Conservation (phyloP, 2,888 invertebrate species). For the Cataglyphis cursor region DNA sequence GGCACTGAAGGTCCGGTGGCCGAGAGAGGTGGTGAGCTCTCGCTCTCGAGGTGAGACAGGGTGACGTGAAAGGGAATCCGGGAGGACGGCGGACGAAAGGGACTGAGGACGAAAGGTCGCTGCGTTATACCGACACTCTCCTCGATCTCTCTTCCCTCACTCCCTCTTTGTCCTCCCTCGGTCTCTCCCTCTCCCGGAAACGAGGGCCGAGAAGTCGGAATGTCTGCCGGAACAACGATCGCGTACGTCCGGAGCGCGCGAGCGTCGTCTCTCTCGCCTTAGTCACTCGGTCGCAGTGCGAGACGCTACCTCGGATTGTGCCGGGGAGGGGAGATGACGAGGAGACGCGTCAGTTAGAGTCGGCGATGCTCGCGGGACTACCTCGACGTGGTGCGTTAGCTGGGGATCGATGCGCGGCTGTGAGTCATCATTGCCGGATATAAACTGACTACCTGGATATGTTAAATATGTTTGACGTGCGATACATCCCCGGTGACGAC, state of each 20-base stretch:
- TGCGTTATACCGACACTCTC: background rate
- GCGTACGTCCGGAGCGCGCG: slow-evolving; percentile 55
- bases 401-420: background rate
- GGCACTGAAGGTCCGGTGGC: background rate
- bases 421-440: slow-evolving; percentile 6
- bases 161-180: background rate
- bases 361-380: slow-evolving; percentile 44
- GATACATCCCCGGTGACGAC: background rate
- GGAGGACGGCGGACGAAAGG: background rate
- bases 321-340: slow-evolving; percentile 24
- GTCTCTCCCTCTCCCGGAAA: slow-evolving; percentile 18
- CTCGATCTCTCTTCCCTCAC: slow-evolving; percentile 1
- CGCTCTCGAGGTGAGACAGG: background rate
- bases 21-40: slow-evolving; percentile 6
- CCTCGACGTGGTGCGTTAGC: slow-evolving; percentile 34
- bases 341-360: slow-evolving; percentile 32
- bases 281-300: slow-evolving; percentile 34
- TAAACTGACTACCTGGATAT: background rate
- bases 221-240: slow-evolving; percentile 55
- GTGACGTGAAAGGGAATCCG: background rate
- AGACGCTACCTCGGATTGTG: background rate
- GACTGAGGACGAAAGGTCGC: background rate
- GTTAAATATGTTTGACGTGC: slow-evolving; percentile 23
- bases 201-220: slow-evolving; percentile 42
- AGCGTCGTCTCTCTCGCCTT: slow-evolving; percentile 33